A percentile compares a stretch with the other conserved stretches of the same genome.
phyloP scores from a whole-genome alignment of 1,140 invertebrate genomes.

The Zaprionus davidi region DNA sequence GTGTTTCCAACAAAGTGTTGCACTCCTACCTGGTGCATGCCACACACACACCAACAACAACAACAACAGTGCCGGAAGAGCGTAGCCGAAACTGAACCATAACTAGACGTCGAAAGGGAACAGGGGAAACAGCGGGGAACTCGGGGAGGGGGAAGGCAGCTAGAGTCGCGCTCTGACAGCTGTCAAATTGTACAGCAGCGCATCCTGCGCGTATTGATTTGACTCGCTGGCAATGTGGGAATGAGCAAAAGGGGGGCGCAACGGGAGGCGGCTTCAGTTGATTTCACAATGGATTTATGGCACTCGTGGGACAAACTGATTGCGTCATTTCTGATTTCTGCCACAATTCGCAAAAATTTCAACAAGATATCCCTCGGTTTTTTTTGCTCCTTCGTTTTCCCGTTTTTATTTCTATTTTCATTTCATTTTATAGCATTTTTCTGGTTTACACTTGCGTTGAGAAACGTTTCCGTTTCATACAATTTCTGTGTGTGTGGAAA shows the following conservation, averaged over 20 bases:
- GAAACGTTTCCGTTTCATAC: constrained; percentile 26
- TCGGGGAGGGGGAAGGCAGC: neutral
- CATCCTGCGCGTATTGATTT: constrained; percentile 58
- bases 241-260: neutral
- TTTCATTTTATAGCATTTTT: constrained; percentile 24
- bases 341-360: constrained; percentile 60
- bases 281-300: constrained; percentile 77
- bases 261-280: constrained; percentile 46
- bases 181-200: constrained; percentile 36
- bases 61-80: neutral
- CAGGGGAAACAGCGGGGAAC: neutral
- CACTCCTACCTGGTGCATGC: constrained; percentile 35
- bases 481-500: constrained; percentile 27
- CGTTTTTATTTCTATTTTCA: constrained; percentile 10
- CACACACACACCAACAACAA: constrained; percentile 1
- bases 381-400: neutral
- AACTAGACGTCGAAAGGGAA: neutral
- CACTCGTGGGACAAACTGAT: constrained; percentile 71
- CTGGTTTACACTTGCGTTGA: constrained; percentile 34
- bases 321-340: constrained; percentile 75
- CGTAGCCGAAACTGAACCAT: constrained; percentile 3
- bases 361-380: constrained; percentile 33
- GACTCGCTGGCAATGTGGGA: constrained; percentile 19
- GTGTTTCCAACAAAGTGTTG: constrained; percentile 10
- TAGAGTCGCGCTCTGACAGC: constrained; percentile 12